Conservation (phyloP, 2,797 vertebrate species). For the Artibeus lituratus region DNA sequence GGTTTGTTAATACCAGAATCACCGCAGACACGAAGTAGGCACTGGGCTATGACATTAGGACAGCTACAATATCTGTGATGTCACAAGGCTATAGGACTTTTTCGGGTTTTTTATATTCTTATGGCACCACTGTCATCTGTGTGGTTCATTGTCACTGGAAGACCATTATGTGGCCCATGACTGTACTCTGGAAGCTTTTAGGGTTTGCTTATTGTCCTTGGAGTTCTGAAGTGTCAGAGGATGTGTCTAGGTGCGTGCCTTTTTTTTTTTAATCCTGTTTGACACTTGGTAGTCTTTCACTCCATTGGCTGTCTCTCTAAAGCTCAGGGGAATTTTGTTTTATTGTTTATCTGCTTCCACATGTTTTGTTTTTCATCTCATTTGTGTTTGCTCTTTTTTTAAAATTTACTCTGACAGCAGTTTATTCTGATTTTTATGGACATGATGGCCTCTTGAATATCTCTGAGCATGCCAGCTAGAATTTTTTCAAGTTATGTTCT, state of each 20-base stretch:
- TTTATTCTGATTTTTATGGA: neutral
- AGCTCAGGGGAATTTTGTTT: neutral
- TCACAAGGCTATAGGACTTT: neutral
- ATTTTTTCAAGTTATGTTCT: conserved; percentile 7
- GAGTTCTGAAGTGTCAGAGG: neutral
- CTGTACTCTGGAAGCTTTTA: neutral
- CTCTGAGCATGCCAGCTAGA: neutral
- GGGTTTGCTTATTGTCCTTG: neutral
- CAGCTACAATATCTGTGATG: neutral
- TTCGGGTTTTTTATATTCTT: neutral
- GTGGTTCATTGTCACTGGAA: neutral
- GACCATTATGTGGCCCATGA: neutral
- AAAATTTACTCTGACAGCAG: neutral
- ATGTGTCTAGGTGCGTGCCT: neutral
- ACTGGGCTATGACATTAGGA: neutral
- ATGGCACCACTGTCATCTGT: neutral
- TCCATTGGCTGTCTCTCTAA: neutral
- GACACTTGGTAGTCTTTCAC: neutral
- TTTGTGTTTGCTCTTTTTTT: neutral
- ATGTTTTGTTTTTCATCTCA: neutral
- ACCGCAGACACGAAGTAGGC: neutral
- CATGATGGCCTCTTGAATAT: neutral
- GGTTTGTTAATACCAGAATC: neutral
- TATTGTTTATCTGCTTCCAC: neutral
- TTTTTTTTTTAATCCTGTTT: neutral